Percentiles rank a stretch among this genome's conserved stretches.
phyloP scores from a whole-genome alignment of 2,797 vertebrate genomes.

The Cirrhinus mrigala region DNA sequence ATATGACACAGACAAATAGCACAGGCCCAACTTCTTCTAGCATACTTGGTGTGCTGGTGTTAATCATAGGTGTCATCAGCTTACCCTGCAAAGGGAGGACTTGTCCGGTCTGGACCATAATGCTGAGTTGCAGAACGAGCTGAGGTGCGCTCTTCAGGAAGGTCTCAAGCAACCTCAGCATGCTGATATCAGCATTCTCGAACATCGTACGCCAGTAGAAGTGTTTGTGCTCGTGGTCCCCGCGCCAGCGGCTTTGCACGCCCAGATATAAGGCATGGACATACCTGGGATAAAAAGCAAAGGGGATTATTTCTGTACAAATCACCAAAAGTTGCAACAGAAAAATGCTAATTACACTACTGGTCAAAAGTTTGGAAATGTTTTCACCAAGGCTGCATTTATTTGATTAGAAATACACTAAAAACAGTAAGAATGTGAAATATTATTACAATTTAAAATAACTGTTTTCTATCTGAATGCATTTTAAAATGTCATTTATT shows the following conservation, averaged over 20 bases:
- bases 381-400: background rate
- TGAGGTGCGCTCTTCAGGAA: slow-evolving; percentile 98
- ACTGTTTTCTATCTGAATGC: background rate
- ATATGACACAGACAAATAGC: background rate
- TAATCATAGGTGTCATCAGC: slow-evolving; percentile 18
- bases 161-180: slow-evolving; percentile 95
- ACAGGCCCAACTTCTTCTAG: background rate
- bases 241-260: slow-evolving; percentile 93
- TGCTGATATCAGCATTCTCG: slow-evolving; percentile 94
- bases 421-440: background rate
- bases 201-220: slow-evolving; percentile 98
- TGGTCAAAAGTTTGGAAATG: background rate
- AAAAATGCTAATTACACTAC: background rate
- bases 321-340: background rate
- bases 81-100: slow-evolving; percentile 91
- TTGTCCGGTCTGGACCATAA: slow-evolving; percentile 86
- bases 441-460: background rate
- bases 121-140: slow-evolving; percentile 96
- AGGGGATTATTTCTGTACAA: background rate
- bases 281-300: slow-evolving; percentile 79
- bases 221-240: slow-evolving; percentile 88
- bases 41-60: background rate
- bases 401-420: background rate
- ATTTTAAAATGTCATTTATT: background rate
- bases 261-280: slow-evolving; percentile 92